These are phyloP conservation scores for Eupristina koningsbergeri DNA, from an alignment of 1,140 invertebrate species.

Conservation along the genomic window DNA sequence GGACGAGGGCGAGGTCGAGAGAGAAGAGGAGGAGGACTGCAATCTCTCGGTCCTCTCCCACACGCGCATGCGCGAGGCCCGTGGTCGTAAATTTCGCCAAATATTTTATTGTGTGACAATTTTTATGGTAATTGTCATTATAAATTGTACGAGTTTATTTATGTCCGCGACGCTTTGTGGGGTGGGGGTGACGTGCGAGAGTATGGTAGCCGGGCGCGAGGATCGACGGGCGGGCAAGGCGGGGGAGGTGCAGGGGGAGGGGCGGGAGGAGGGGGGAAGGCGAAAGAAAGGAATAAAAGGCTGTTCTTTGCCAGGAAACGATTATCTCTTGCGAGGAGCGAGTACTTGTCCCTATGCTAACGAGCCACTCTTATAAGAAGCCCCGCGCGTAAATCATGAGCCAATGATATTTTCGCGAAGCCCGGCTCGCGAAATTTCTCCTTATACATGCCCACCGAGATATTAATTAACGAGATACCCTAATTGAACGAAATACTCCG, in stretches of 20 bases:
- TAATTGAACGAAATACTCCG: constrained; percentile 53
- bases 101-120: constrained; percentile 74
- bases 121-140: constrained; percentile 74
- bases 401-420: constrained; percentile 63
- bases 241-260: constrained; percentile 35
- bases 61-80: constrained; percentile 12
- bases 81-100: constrained; percentile 69
- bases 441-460: constrained; percentile 66
- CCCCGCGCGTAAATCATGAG: constrained; percentile 64
- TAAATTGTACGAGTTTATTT: constrained; percentile 71
- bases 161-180: constrained; percentile 54
- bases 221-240: neutral
- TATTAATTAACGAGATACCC: constrained; percentile 65
- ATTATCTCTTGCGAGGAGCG: constrained; percentile 51
- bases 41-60: constrained; percentile 27
- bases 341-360: constrained; percentile 61
- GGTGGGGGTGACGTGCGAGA: constrained; percentile 41
- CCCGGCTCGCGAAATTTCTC: neutral
- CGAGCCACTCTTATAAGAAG: constrained; percentile 59
- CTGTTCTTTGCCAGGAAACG: constrained; percentile 42
- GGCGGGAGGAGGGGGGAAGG: constrained; percentile 41
- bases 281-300: constrained; percentile 47
- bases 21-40: constrained; percentile 30
- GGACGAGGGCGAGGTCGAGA: constrained; percentile 21
- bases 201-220: constrained; percentile 51